Evolutionary conservation across 1,140 invertebrate genomes (phyloP).

Genomic region (Lasioglossum baleicum): DNA sequence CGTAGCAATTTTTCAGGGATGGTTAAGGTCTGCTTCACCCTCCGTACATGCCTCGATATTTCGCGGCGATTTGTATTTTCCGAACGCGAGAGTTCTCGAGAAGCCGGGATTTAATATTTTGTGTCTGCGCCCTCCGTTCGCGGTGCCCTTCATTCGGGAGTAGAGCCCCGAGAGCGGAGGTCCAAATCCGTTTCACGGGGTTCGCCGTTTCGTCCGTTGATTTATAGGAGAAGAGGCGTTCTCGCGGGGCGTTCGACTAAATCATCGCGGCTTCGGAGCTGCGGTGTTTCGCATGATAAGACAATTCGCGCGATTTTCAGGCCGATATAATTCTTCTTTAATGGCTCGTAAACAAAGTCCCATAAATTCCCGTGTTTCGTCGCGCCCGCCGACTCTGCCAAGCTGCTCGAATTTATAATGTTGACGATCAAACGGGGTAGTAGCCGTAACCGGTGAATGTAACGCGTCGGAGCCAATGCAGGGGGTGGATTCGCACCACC

Average conservation of each 20-base stretch:
- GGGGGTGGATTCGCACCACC: not conserved
- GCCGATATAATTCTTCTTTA: conserved; percentile 41
- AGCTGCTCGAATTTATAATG: conserved; percentile 6
- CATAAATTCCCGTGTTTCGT: conserved; percentile 35
- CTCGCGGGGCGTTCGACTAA: conserved; percentile 19
- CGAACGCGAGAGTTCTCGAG: too few species aligned
- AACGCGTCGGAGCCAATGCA: not conserved
- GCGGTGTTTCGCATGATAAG: conserved; percentile 35
- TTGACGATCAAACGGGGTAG: not conserved
- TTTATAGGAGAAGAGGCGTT: conserved; percentile 1
- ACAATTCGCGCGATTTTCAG: conserved; percentile 36
- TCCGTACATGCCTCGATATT: too few species aligned
- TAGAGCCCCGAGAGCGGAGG: too few species aligned
- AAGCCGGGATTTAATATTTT: too few species aligned
- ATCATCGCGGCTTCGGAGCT: conserved; percentile 14
- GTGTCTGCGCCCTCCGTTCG: too few species aligned
- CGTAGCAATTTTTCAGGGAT: too few species aligned
- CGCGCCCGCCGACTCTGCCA: conserved; percentile 11
- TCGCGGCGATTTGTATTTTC: too few species aligned
- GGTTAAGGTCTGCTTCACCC: too few species aligned
- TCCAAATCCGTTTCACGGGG: not conserved
- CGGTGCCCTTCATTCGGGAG: too few species aligned
- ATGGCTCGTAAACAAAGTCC: conserved; percentile 39
- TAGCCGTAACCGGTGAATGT: not conserved
- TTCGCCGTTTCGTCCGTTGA: not conserved